A percentile compares a stretch with the other conserved stretches of the same genome.
Conservation (phyloP, 2,113 vertebrate genomes). For the Gymnogyps californianus region DNA sequence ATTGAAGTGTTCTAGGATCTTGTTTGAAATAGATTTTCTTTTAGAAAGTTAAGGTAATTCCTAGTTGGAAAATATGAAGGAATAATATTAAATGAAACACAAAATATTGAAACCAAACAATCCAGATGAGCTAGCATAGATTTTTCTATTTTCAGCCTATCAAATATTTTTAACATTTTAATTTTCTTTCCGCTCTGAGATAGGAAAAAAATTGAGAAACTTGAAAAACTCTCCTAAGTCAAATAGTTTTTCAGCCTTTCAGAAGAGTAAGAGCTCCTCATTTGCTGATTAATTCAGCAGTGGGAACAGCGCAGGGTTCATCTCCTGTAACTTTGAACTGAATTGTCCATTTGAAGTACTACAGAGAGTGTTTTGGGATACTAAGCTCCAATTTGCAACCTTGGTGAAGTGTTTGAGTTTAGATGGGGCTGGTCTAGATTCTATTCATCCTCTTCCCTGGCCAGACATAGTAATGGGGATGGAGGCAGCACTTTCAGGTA, state of each 20-base stretch:
- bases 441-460: neutral
- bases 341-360: neutral
- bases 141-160: neutral
- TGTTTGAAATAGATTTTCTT: neutral
- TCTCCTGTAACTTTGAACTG: neutral
- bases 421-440: neutral
- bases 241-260: neutral
- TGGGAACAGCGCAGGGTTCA: neutral
- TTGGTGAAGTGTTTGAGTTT: neutral
- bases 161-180: neutral
- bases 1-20: neutral
- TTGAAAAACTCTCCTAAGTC: neutral
- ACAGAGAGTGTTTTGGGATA: neutral
- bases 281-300: neutral
- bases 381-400: neutral
- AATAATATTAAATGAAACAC: neutral
- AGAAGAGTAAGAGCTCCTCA: neutral
- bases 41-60: neutral
- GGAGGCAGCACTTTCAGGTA: neutral
- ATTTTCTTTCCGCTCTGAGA: neutral
- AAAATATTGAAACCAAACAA: neutral
- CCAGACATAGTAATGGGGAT: neutral
- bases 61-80: neutral
- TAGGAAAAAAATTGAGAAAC: neutral
- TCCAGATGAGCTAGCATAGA: neutral